Evolutionary conservation across 1,140 invertebrate species (phyloP).

Genomic region (Atta cephalotes): DNA sequence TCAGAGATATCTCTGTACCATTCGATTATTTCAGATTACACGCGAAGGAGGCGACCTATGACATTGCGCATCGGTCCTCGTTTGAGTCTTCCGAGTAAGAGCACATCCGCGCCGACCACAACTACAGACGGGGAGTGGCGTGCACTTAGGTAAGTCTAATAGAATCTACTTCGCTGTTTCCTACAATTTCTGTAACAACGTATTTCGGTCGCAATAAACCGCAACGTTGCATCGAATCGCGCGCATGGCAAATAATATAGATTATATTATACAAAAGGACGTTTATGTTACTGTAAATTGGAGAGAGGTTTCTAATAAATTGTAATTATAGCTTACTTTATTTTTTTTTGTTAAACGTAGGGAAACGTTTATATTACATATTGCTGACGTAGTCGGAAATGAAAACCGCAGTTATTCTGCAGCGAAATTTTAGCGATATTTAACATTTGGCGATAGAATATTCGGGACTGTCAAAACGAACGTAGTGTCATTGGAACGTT

Average conservation of each 20-base stretch:
- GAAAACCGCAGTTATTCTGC: not conserved
- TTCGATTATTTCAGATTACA: constrained; percentile 84
- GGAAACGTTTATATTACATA: not conserved
- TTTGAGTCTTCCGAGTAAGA: constrained; percentile 85
- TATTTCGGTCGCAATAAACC: constrained; percentile 17
- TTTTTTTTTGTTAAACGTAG: not conserved
- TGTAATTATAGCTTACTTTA: not conserved
- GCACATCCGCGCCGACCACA: constrained; percentile 86
- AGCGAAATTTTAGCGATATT: not conserved
- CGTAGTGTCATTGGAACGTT: not conserved
- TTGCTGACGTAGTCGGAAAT: not conserved
- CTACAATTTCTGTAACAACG: constrained; percentile 1
- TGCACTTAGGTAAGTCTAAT: constrained; percentile 79
- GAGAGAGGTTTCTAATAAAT: not conserved
- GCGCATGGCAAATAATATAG: not conserved
- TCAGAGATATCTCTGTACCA: constrained; percentile 13
- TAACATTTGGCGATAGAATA: not conserved
- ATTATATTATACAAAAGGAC: not conserved
- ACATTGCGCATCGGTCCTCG: constrained; percentile 86
- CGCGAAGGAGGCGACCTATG: constrained; percentile 86
- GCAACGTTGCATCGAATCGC: not conserved
- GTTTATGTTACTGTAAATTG: not conserved
- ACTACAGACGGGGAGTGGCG: constrained; percentile 86
- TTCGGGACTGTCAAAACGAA: not conserved
- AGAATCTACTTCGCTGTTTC: constrained; percentile 42